Base-by-base conservation (phyloP, 2,888 invertebrate genomes). In the Clivina fossor region DNA sequence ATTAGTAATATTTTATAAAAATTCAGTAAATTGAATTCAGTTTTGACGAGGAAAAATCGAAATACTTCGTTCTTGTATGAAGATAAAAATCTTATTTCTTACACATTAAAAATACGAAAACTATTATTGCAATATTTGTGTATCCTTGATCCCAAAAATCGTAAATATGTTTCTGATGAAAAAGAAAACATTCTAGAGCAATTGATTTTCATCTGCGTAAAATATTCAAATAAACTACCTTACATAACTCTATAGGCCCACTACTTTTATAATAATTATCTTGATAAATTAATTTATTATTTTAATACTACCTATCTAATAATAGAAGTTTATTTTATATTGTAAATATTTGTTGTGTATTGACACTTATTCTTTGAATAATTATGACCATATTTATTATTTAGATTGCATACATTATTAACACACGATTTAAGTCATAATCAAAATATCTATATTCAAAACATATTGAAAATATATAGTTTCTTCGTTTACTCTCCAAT, bases 241-340 rank as follows among this genome's bases (percentile, higher is more conserved):
- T 54, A 49, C 63, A 68, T 68, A 68, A 70, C 69, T 69, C 69
- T 69, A 70, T 69, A 71, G 70, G 70, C 70, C 70, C 69, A 69
- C 70, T 70, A 71, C 69, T 66, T 64, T 65, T 61, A 63, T 62
- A 64, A 62, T 63, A 54, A 64, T 61, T 60, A 60, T 62, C 58
- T 55, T 57, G 62, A 64, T 68, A 66, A 67, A 67, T 68, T 64
- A 67, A 65, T 65, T 68, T 66, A 44, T 65, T 69, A 66, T 62
- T 65, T 68, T 68, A 66, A 63, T 66, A 66, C 70, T 71, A 70
- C 66, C 70, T 71, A 71, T 61, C 67, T 71, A 70, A 64, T 40
- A 24, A 53, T 53, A 53, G 53, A 53, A 44, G 43, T 47, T 44
- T 32, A 32, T 48, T 43, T 53, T 43, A 51, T 51, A 44, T 53